phyloP scores from a whole-genome alignment of 2,888 invertebrate genomes.

The Saturnia japonica region DNA sequence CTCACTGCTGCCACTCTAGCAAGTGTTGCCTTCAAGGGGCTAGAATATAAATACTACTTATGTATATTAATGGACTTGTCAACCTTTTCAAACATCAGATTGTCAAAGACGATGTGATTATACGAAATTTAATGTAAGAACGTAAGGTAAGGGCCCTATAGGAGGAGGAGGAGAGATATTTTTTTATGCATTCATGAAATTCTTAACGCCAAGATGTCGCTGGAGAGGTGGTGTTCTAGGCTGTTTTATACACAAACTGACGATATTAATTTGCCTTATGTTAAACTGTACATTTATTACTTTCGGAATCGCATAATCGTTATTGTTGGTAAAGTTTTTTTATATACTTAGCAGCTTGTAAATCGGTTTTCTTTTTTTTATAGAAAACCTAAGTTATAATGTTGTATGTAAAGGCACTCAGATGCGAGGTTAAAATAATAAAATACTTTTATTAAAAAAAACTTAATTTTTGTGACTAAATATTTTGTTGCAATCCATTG shows the following conservation, averaged over 20 bases:
- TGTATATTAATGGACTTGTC: conserved; percentile 62
- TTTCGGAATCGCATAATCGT: conserved; percentile 75
- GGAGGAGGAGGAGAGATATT: conserved; percentile 75
- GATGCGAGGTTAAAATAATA: conserved; percentile 71
- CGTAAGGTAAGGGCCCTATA: conserved; percentile 80
- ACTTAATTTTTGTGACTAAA: conserved; percentile 54
- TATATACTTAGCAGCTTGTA: conserved; percentile 77
- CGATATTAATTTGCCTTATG: conserved; percentile 27
- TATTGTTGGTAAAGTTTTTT: conserved; percentile 76
- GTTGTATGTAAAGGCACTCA: conserved; percentile 62
- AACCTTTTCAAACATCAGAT: conserved; percentile 64
- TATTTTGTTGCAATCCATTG: conserved; percentile 45
- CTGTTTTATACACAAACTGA: conserved; percentile 44
- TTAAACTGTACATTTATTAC: conserved; percentile 55
- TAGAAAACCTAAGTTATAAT: conserved; percentile 63
- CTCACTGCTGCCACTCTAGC: conserved; percentile 43
- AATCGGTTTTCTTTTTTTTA: conserved; percentile 64
- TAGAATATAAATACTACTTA: conserved; percentile 51
- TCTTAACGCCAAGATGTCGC: conserved; percentile 63
- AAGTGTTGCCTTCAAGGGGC: conserved; percentile 61
- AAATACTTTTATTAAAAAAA: conserved; percentile 56
- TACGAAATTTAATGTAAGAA: conserved; percentile 77
- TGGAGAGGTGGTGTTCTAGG: conserved; percentile 39
- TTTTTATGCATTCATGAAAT: conserved; percentile 78
- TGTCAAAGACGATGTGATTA: conserved; percentile 79